These are phyloP conservation scores for Uria lomvia DNA, from an alignment of 2,113 vertebrate species.

Conservation along the genomic window DNA sequence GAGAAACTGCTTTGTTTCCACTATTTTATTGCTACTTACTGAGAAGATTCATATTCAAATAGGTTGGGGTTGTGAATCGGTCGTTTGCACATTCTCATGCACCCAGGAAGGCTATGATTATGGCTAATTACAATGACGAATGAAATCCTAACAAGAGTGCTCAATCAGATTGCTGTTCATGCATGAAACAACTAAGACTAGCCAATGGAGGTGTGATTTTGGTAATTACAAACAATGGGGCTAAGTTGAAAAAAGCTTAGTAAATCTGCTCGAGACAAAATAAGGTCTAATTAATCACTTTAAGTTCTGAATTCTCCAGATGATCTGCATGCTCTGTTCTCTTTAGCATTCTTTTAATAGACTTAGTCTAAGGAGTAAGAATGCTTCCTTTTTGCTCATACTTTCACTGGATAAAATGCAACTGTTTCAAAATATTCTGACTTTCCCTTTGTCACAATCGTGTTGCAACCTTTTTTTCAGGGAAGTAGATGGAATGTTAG, in stretches of 20 bases:
- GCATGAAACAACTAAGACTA: slow-evolving; percentile 74
- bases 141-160: slow-evolving; percentile 79
- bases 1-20: slow-evolving; percentile 82
- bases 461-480: slow-evolving; percentile 36
- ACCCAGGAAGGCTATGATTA: slow-evolving; percentile 83
- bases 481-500: slow-evolving; percentile 22
- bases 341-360: slow-evolving; percentile 62
- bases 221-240: slow-evolving; percentile 79
- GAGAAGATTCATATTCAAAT: slow-evolving; percentile 93
- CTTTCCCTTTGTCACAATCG: slow-evolving; percentile 1
- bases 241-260: slow-evolving; percentile 71
- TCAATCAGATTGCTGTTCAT: slow-evolving; percentile 85
- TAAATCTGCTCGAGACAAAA: slow-evolving; percentile 78
- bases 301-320: slow-evolving; percentile 73
- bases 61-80: slow-evolving; percentile 80
- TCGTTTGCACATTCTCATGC: slow-evolving; percentile 84
- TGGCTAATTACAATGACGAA: slow-evolving; percentile 89
- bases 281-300: slow-evolving; percentile 83
- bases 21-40: slow-evolving; percentile 73
- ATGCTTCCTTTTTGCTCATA: neutral
- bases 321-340: slow-evolving; percentile 62
- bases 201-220: slow-evolving; percentile 77
- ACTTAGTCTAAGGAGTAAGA: slow-evolving; percentile 31
- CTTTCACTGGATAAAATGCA: slow-evolving; percentile 20
- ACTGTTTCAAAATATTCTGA: slow-evolving; percentile 30